These are phyloP conservation scores for Catocala fraxini DNA, from an alignment of 2,888 invertebrate genomes.

Conservation along the genomic window DNA sequence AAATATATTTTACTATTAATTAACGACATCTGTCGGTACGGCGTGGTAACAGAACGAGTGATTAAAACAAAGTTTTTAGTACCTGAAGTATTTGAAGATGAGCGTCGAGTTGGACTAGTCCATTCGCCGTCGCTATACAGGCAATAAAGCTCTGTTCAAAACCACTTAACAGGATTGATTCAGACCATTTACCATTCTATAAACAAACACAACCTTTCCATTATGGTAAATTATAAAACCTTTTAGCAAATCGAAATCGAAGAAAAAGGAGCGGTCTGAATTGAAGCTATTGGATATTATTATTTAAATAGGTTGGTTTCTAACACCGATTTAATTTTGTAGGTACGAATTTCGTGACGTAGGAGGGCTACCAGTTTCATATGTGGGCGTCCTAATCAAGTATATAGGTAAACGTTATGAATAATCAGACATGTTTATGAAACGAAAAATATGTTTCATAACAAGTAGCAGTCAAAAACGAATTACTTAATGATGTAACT, in stretches of 20 bases:
- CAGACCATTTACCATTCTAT: constrained; percentile 86
- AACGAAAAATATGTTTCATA: too few relatives aligned
- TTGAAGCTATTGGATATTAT: constrained; percentile 58
- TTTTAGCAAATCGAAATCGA: constrained; percentile 76
- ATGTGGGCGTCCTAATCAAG: neutral
- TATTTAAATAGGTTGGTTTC: constrained; percentile 50
- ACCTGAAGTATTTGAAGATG: constrained; percentile 40
- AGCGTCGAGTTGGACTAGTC: constrained; percentile 59
- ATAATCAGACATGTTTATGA: too few relatives aligned
- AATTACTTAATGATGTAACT: too few relatives aligned
- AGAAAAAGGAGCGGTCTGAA: constrained; percentile 64
- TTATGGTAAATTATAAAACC: constrained; percentile 86
- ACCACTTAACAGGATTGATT: constrained; percentile 87
- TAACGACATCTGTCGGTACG: too few relatives aligned
- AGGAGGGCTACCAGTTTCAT: neutral
- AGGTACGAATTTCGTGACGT: neutral
- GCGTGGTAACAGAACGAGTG: neutral
- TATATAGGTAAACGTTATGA: too few relatives aligned
- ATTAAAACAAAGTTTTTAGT: constrained; percentile 33
- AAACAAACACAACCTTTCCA: constrained; percentile 86
- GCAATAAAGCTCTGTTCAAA: constrained; percentile 86
- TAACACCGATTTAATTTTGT: constrained; percentile 28
- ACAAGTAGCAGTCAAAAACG: too few relatives aligned
- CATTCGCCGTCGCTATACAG: constrained; percentile 75
- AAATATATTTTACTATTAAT: too few relatives aligned